These are phyloP conservation scores for Gobio occitaniae DNA, from an alignment of 2,797 vertebrate genomes.

Conservation along the genomic window DNA sequence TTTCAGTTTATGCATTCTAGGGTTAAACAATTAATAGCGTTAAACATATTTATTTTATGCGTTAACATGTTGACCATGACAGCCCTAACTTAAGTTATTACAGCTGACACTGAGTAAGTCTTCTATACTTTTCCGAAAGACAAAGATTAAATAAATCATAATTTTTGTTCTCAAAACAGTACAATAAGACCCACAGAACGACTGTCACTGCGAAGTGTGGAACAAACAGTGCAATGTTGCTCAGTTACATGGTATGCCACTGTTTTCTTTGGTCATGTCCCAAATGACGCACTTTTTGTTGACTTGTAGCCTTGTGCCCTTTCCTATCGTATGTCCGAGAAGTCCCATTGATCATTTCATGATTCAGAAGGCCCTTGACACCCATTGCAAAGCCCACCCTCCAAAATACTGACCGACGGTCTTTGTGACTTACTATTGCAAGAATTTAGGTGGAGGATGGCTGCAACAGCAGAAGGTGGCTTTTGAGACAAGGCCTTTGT, in stretches of 20 bases:
- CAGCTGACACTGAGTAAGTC: neutral
- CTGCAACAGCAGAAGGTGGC: neutral
- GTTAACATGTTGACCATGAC: neutral
- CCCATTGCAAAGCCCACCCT: neutral
- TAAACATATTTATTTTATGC: neutral
- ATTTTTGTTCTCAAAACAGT: neutral
- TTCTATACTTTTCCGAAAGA: neutral
- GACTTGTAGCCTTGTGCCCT: neutral
- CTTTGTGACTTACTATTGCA: neutral
- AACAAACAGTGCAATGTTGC: neutral
- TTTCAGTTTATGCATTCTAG: neutral
- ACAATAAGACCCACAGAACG: neutral
- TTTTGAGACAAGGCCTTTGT: neutral
- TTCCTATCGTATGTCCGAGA: neutral
- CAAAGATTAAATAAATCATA: neutral
- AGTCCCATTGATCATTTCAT: neutral
- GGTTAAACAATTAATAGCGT: neutral
- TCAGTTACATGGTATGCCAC: neutral
- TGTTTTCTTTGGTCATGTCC: slow-evolving; percentile 16
- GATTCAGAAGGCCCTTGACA: neutral
- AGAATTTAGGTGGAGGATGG: slow-evolving; percentile 8
- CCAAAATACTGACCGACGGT: neutral
- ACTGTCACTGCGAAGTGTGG: neutral
- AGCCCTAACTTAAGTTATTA: neutral
- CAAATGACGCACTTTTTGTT: neutral